phyloP scores from a whole-genome alignment of 2,113 vertebrate genomes.

The Quiscalus mexicanus region DNA sequence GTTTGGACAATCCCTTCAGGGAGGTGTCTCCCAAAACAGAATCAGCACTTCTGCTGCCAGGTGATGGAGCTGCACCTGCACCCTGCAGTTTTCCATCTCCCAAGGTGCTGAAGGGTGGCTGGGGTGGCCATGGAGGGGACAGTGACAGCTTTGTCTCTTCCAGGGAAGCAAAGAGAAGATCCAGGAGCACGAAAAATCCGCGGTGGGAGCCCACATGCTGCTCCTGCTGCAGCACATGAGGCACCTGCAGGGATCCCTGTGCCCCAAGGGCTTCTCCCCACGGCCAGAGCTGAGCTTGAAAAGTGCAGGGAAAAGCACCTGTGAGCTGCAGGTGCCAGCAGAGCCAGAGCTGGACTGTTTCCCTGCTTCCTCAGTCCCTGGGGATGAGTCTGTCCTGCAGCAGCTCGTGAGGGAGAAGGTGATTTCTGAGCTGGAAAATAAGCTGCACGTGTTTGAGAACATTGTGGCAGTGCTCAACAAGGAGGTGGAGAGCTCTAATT shows the following conservation, averaged over 20 bases:
- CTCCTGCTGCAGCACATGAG: slow-evolving; percentile 76
- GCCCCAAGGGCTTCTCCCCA: background rate
- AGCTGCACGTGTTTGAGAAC: slow-evolving; percentile 84
- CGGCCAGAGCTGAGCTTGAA: background rate
- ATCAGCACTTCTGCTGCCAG: background rate
- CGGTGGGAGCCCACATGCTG: slow-evolving; percentile 72
- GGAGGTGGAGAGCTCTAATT: slow-evolving; percentile 80
- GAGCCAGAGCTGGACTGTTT: slow-evolving; percentile 67
- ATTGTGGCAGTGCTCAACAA: slow-evolving; percentile 83
- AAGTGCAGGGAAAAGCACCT: slow-evolving; percentile 10
- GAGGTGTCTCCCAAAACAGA: background rate
- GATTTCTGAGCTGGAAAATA: slow-evolving; percentile 78
- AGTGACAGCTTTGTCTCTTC: background rate
- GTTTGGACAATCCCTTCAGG: background rate
- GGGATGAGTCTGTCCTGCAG: slow-evolving; percentile 58
- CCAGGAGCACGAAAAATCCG: slow-evolving; percentile 74
- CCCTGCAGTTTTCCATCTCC: background rate
- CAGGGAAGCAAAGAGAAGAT: slow-evolving; percentile 78
- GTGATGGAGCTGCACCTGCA: background rate
- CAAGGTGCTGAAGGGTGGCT: rapidly evolving
- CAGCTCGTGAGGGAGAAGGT: slow-evolving; percentile 61
- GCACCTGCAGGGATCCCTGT: slow-evolving; percentile 51
- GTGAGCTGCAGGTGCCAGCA: slow-evolving; percentile 49
- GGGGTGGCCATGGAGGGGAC: background rate
- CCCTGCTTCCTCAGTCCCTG: slow-evolving; percentile 10